A percentile compares a stretch with the other conserved stretches of the same genome.
Conservation (phyloP, 2,888 invertebrate genomes). For the Nebria brevicollis region DNA sequence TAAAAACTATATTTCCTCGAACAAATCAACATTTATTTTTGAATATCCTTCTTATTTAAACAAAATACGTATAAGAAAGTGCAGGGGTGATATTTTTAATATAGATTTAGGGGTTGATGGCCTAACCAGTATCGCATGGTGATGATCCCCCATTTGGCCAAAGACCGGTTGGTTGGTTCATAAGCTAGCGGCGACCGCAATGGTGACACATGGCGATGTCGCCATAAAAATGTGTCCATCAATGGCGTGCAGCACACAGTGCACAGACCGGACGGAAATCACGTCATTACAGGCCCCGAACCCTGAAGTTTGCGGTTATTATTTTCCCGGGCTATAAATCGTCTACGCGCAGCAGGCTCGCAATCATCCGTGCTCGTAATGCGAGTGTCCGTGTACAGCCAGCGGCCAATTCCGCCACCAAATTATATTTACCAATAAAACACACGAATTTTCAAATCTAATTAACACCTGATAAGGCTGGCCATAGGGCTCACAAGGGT, state of each 20-base stretch:
- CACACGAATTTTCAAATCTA: too few species aligned
- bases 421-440: too few species aligned
- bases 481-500: too few species aligned
- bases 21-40: too few species aligned
- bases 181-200: not conserved
- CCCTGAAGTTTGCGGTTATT: conserved; percentile 35
- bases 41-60: too few species aligned
- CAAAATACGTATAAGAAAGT: too few species aligned
- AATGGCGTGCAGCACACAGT: conserved; percentile 27
- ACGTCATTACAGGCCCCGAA: conserved; percentile 42
- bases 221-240: conserved; percentile 47
- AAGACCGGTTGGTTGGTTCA: not conserved
- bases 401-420: not conserved
- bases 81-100: too few species aligned
- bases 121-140: too few species aligned
- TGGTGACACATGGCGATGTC: conserved; percentile 42
- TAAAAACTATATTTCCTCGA: too few species aligned
- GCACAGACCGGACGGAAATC: conserved; percentile 45
- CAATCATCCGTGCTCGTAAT: conserved; percentile 9
- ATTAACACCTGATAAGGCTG: too few species aligned
- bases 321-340: conserved; percentile 45
- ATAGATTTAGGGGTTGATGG: too few species aligned
- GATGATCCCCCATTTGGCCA: too few species aligned
- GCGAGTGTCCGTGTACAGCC: not conserved
- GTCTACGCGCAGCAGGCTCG: conserved; percentile 9